Percentiles rank a stretch among this genome's conserved stretches.
Conservation (phyloP, 2,888 invertebrate genomes). For the Anorthoa munda region DNA sequence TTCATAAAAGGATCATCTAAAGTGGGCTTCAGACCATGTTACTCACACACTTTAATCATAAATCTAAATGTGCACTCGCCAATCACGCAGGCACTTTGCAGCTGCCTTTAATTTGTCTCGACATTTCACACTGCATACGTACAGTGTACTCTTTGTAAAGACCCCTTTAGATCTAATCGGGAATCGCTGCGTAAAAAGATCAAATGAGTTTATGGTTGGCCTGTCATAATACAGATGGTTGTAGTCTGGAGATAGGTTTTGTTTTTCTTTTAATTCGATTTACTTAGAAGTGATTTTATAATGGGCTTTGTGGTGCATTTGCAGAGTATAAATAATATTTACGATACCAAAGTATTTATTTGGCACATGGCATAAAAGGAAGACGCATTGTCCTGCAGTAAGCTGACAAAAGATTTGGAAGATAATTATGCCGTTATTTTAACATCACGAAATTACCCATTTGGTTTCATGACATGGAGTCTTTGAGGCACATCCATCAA, state of each 20-base stretch:
- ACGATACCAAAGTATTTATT: not conserved
- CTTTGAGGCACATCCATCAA: not conserved
- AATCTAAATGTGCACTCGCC: conserved; percentile 85
- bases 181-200: conserved; percentile 66
- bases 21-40: conserved; percentile 58
- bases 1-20: conserved; percentile 63
- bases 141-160: conserved; percentile 70
- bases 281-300: conserved; percentile 9
- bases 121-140: conserved; percentile 78
- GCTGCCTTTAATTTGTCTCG: conserved; percentile 87
- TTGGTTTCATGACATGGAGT: not conserved
- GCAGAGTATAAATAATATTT: not conserved
- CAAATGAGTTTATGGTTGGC: conserved; percentile 48
- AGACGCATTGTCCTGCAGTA: not conserved
- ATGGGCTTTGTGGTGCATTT: not conserved
- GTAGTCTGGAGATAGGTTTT: conserved; percentile 19
- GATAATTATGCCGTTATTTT: not conserved
- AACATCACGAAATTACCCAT: not conserved
- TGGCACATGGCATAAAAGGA: not conserved
- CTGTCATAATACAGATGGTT: conserved; percentile 39
- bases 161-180: conserved; percentile 64
- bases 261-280: conserved; percentile 23
- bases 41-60: conserved; percentile 76
- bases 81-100: conserved; percentile 82
- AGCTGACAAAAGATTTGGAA: not conserved